These are phyloP conservation scores for Mechanitis mazaeus DNA, from an alignment of 2,888 invertebrate genomes.

Conservation along the genomic window DNA sequence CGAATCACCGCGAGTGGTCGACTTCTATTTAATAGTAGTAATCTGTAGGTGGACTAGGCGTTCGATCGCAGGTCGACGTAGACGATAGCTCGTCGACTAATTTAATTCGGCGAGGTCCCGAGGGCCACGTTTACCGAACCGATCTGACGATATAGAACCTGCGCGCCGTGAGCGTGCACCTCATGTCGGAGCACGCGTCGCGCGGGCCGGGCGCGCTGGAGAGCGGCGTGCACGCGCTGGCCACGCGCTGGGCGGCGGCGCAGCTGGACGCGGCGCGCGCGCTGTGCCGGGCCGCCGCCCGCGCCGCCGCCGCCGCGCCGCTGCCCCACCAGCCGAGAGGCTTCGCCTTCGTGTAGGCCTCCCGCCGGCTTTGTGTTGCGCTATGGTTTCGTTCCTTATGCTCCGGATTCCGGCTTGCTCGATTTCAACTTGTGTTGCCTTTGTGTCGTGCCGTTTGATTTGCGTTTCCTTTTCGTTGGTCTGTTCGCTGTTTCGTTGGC, in stretches of 20 bases:
- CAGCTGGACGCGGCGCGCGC: constrained; percentile 88
- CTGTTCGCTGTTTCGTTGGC: not conserved
- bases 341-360: constrained; percentile 83
- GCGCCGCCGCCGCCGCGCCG: constrained; percentile 82
- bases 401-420: constrained; percentile 18
- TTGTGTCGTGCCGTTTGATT: constrained; percentile 20
- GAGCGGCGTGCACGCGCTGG: constrained; percentile 83
- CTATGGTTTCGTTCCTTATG: constrained; percentile 18
- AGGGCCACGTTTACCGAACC: not conserved
- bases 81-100: too few species aligned
- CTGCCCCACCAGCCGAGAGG: constrained; percentile 83
- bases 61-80: too few species aligned
- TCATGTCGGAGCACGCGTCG: constrained; percentile 79
- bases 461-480: constrained; percentile 20
- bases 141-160: constrained; percentile 77
- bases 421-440: not conserved
- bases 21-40: too few species aligned
- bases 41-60: too few species aligned
- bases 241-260: constrained; percentile 87
- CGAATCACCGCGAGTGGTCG: too few species aligned
- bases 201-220: constrained; percentile 77
- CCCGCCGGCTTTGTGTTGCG: constrained; percentile 8
- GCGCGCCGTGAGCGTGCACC: constrained; percentile 89
- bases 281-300: constrained; percentile 84
- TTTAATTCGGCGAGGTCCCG: too few species aligned